Evolutionary conservation across 1,140 invertebrate species (phyloP).

Genomic region (Drosophila prosaltans): DNA sequence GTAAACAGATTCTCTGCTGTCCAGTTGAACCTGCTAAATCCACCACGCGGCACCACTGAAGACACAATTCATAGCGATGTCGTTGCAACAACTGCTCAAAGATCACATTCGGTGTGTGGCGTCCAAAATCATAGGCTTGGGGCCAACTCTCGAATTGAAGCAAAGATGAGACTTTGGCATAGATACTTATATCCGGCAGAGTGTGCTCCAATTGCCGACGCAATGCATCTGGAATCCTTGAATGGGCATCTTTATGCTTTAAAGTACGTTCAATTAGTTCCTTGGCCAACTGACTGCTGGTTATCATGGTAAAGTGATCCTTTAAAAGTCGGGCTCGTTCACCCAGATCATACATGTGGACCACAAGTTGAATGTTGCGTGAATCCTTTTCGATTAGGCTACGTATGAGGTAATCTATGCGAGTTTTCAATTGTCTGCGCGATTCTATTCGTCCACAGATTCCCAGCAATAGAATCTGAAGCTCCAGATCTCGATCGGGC

Average conservation of each 20-base stretch:
- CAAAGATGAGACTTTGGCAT: constrained; percentile 82
- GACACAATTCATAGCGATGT: constrained; percentile 85
- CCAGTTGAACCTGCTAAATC: constrained; percentile 78
- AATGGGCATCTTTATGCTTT: constrained; percentile 58
- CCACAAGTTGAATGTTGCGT: constrained; percentile 52
- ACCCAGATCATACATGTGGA: constrained; percentile 66
- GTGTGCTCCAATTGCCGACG: constrained; percentile 73
- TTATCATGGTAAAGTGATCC: constrained; percentile 75
- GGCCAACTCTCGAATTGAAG: constrained; percentile 83
- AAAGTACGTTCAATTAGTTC: constrained; percentile 72
- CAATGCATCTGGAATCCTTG: constrained; percentile 63
- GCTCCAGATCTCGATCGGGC: constrained; percentile 26
- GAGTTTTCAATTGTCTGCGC: neutral
- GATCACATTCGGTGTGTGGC: constrained; percentile 83
- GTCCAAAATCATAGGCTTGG: constrained; percentile 83
- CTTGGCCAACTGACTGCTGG: constrained; percentile 68
- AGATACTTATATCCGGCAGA: constrained; percentile 84
- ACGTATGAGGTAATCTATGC: constrained; percentile 51
- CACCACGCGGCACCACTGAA: constrained; percentile 86
- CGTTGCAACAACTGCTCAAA: constrained; percentile 83
- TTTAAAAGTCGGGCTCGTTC: constrained; percentile 75
- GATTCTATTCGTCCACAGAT: constrained; percentile 47
- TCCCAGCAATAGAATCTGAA: constrained; percentile 63
- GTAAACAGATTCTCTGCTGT: constrained; percentile 57
- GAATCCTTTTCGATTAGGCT: constrained; percentile 61